Evolutionary conservation across 2,113 vertebrate species (phyloP), one percentile per base, ranked within the genome.

Genomic region (Xerus inauris): DNA sequence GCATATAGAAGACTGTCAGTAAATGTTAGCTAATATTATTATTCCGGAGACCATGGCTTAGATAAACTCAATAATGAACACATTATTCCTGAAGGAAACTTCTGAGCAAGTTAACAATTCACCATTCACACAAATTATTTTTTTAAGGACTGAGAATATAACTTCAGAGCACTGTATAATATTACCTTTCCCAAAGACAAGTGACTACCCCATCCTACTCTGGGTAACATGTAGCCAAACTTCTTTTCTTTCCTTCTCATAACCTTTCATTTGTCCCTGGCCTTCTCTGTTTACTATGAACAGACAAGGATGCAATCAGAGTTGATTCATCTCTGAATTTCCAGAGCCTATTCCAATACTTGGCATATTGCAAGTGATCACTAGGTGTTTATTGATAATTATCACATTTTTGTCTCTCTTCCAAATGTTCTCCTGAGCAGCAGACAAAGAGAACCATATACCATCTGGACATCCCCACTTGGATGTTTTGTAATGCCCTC

Each of bases 31-130:
- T 85, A 45, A 54, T 81, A 28, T 42, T 83, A 14, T 20, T 89
- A 93, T 86, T 95, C 30, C 13, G 49, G 47, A 94, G 38, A 80
- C 20, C 42, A 40, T 26, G n/a, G 42, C 64, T 95, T 85, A 75
- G 49, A 59, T 85, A 85, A 89, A 84, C 30, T 73, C 12, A 49
- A 57, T 22, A 47, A 26, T 42, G 42, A 57, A 5, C 35, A 47
- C 8, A 6, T 69, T 82, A 22, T 19, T 90, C 26, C 28, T 30
- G 49, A 59, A 81, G 65, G n/a, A 75, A 67, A 80, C 28, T 86
- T 67, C 20, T 92, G 51, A 94, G 65, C 22, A 86, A 81, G 20
- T 89, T 51, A 65, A 22, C 20, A 75, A 84, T 76, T 87, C 35
- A 62, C 12, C 40, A 71, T 77, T 62, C 72, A 72, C 24, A 38